phyloP scores from a whole-genome alignment of 2,797 vertebrate species.

The Stomatorhinus walkeri region DNA sequence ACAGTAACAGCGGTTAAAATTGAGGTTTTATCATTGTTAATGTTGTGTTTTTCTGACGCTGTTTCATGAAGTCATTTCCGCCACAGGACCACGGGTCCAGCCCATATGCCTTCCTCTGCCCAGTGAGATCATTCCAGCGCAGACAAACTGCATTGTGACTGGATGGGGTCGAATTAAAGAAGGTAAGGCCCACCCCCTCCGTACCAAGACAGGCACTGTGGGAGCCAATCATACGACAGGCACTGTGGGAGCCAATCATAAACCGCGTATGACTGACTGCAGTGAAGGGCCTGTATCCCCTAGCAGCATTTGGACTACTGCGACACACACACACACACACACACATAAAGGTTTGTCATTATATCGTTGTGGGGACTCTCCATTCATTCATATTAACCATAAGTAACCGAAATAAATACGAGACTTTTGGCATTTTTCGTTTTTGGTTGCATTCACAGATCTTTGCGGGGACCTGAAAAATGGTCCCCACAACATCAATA shows the following conservation, averaged over 20 bases:
- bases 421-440: neutral
- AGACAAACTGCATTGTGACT: slow-evolving; percentile 61
- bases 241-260: neutral
- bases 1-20: neutral
- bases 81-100: slow-evolving; percentile 58
- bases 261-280: neutral
- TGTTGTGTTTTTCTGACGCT: neutral
- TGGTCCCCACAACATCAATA: no score
- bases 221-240: neutral
- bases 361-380: neutral
- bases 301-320: neutral
- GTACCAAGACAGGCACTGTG: neutral
- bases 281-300: neutral
- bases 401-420: neutral
- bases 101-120: slow-evolving; percentile 73
- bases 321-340: neutral
- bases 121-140: slow-evolving; percentile 58
- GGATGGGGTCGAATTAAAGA: slow-evolving; percentile 76
- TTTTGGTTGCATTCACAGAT: neutral
- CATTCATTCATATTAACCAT: neutral
- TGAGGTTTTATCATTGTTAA: neutral
- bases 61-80: neutral
- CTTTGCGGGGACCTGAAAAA: no score
- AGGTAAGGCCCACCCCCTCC: slow-evolving; percentile 51
- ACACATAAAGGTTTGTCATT: neutral